Conservation (phyloP, 2,113 vertebrate genomes). For the Pontoporia blainvillei region DNA sequence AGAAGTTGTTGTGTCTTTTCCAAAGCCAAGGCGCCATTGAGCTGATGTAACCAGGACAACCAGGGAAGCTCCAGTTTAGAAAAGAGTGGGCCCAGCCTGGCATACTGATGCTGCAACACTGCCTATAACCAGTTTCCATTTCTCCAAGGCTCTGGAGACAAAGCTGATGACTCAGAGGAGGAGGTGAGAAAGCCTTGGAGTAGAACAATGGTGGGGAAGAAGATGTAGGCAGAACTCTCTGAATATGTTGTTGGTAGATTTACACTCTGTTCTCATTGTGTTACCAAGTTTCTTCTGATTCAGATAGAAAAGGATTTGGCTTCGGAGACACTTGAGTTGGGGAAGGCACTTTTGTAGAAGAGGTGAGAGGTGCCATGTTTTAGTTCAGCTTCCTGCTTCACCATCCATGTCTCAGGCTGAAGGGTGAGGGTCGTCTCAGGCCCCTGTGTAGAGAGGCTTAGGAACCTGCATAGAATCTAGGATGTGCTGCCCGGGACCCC, state of each 20-base stretch:
- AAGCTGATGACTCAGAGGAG: not conserved
- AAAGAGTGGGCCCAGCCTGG: not conserved
- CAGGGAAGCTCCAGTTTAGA: not conserved
- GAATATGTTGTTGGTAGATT: not conserved
- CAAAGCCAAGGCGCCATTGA: not conserved
- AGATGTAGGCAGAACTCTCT: not conserved
- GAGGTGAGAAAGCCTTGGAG: not conserved
- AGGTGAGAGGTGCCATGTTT: too few species aligned
- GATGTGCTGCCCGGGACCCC: fast-evolving
- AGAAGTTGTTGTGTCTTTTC: not conserved
- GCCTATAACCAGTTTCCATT: not conserved
- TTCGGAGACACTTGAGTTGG: not conserved
- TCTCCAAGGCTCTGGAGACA: not conserved
- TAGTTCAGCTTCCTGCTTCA: not conserved
- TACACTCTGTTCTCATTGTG: not conserved
- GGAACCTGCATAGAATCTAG: fast-evolving
- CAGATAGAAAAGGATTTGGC: not conserved
- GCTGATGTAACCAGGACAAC: not conserved
- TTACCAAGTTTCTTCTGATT: not conserved
- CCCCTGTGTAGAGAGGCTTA: not conserved
- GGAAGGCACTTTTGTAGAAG: not conserved
- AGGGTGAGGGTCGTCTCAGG: not conserved
- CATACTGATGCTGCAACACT: fast-evolving
- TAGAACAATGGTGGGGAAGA: not conserved
- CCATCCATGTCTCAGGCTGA: not conserved